Evolutionary conservation across 1,140 invertebrate species (phyloP).

Genomic region (Mesaphorura yosii): DNA sequence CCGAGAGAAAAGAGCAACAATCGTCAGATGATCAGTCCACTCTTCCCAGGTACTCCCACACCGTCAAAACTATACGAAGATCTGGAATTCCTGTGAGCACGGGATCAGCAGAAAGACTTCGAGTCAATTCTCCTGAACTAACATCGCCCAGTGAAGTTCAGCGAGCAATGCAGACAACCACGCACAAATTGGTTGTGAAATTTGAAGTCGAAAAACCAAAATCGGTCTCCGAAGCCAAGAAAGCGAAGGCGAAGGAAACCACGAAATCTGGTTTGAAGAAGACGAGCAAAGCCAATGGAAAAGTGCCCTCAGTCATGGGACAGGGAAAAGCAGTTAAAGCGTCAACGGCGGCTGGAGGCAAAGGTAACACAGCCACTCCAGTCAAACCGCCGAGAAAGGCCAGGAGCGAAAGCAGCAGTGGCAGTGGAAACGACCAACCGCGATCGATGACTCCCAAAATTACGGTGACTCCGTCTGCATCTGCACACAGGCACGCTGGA

Average conservation of each 20-base stretch:
- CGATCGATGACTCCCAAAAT: conserved; percentile 19
- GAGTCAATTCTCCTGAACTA: conserved; percentile 36
- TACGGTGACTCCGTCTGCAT: conserved; percentile 12
- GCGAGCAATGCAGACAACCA: conserved; percentile 43
- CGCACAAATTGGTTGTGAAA: conserved; percentile 21
- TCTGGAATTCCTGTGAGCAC: conserved; percentile 18
- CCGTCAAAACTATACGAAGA: background rate
- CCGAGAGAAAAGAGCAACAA: too few relatives aligned
- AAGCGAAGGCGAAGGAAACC: background rate
- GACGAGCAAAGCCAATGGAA: conserved; percentile 10
- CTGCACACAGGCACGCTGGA: conserved; percentile 22
- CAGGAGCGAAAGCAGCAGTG: conserved; percentile 32
- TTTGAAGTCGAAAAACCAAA: conserved; percentile 28
- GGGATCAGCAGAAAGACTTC: conserved; percentile 20
- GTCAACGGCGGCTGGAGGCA: conserved; percentile 8
- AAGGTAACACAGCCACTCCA: conserved; percentile 9
- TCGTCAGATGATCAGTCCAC: too few relatives aligned
- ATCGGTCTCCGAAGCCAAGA: background rate
- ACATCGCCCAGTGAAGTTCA: conserved; percentile 47
- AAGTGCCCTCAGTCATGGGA: conserved; percentile 6
- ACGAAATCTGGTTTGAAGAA: conserved; percentile 19
- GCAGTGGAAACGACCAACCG: conserved; percentile 4
- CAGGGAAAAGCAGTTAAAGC: conserved; percentile 22
- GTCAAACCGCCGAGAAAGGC: conserved; percentile 38
- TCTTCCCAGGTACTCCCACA: too few relatives aligned